These are phyloP conservation scores for Damaliscus lunatus DNA, from an alignment of 2,113 vertebrate genomes.

Conservation along the genomic window DNA sequence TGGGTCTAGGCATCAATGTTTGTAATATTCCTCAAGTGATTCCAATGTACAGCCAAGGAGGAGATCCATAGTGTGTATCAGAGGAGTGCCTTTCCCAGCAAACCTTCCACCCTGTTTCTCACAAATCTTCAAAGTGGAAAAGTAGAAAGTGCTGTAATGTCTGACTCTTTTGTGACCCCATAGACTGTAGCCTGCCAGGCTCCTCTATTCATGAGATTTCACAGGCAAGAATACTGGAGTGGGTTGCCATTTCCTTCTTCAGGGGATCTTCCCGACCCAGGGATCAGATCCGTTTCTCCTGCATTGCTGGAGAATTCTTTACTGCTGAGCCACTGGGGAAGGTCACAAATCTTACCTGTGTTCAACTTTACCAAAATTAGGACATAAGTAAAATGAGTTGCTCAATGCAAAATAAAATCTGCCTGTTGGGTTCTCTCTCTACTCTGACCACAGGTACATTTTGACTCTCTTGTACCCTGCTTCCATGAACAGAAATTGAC, in stretches of 20 bases:
- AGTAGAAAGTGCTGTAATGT: not conserved
- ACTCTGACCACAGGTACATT: not conserved
- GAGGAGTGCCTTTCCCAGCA: not conserved
- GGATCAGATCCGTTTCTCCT: not conserved
- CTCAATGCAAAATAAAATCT: not conserved
- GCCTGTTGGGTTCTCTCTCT: not conserved
- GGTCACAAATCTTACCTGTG: not conserved
- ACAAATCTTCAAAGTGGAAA: not conserved
- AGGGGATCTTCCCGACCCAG: not conserved
- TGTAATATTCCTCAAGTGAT: not conserved
- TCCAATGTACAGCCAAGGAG: not conserved
- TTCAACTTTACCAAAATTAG: not conserved
- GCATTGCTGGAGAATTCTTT: not conserved
- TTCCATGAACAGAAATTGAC: not conserved
- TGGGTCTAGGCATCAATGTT: not conserved
- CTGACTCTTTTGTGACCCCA: not conserved
- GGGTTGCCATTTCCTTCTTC: not conserved
- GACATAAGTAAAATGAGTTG: not conserved
- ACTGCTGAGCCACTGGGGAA: not conserved
- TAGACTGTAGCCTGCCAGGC: not conserved
- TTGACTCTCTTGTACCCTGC: not conserved
- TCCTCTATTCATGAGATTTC: not conserved
- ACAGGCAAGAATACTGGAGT: not conserved
- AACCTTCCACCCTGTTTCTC: not conserved
- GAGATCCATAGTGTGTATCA: not conserved